phyloP scores from a whole-genome alignment of 2,888 invertebrate species.

The Drosophila siamana region DNA sequence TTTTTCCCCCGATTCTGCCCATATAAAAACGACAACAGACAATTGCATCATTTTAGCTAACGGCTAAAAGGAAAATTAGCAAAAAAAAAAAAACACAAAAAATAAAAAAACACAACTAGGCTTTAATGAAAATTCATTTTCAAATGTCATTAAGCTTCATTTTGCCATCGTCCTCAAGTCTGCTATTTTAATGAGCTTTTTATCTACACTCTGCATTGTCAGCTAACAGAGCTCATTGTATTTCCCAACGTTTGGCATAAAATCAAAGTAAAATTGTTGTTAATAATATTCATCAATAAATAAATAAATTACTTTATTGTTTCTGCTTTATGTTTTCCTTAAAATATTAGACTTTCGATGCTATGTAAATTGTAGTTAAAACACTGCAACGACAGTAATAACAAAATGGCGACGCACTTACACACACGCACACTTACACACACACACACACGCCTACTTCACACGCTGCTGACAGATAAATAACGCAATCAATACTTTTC shows the following conservation, averaged over 20 bases:
- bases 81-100: neutral
- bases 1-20: neutral
- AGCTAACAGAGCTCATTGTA: too few relatives aligned
- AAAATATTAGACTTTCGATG: too few relatives aligned
- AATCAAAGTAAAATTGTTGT: too few relatives aligned
- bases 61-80: conserved; percentile 8
- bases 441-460: neutral
- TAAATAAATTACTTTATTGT: too few relatives aligned
- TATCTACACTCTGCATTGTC: neutral
- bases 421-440: conserved; percentile 2
- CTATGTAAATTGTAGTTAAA: too few relatives aligned
- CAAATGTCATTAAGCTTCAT: conserved; percentile 7
- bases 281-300: too few relatives aligned
- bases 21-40: conserved; percentile 1
- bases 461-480: conserved; percentile 27
- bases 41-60: conserved; percentile 20
- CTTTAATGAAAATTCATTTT: conserved; percentile 11
- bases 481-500: conserved; percentile 33
- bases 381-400: conserved; percentile 20
- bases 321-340: too few relatives aligned
- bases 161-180: neutral
- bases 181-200: neutral
- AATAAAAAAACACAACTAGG: too few relatives aligned
- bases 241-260: too few relatives aligned
- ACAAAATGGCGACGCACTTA: conserved; percentile 45